phyloP scores from a whole-genome alignment of 1,140 invertebrate species.

The Mylabris phalerata region DNA sequence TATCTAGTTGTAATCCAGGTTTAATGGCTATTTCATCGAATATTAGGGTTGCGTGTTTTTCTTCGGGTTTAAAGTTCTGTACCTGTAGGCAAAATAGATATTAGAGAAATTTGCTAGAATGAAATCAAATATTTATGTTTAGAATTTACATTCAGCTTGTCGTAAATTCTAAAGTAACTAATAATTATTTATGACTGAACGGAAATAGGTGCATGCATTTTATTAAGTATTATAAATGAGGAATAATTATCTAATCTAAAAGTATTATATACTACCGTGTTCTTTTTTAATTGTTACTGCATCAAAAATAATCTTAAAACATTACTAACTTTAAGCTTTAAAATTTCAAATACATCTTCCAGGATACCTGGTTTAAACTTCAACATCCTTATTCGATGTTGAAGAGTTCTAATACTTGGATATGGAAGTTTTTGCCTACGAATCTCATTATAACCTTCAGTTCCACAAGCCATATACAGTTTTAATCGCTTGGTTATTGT shows the following conservation, averaged over 20 bases:
- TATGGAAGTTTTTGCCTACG: conserved; percentile 7
- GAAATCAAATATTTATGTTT: too few species aligned
- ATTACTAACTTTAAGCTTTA: background rate
- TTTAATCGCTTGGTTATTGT: conserved; percentile 4
- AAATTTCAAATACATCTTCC: conserved; percentile 11
- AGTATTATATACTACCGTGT: background rate
- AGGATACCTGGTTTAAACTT: conserved; percentile 15
- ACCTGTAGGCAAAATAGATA: background rate
- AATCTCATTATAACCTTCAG: conserved; percentile 16
- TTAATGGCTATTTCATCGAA: conserved; percentile 15
- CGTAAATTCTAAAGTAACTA: too few species aligned
- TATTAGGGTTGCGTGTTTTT: conserved; percentile 8
- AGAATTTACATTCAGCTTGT: too few species aligned
- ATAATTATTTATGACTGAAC: too few species aligned
- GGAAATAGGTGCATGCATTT: too few species aligned
- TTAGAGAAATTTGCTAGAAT: background rate
- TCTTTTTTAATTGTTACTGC: too few species aligned
- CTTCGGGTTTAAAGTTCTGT: background rate
- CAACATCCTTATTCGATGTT: conserved; percentile 9
- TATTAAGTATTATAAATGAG: too few species aligned
- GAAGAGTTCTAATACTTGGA: conserved; percentile 12
- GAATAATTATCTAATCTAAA: background rate
- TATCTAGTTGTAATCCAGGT: conserved; percentile 7
- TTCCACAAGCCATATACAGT: conserved; percentile 16
- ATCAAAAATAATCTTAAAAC: background rate